A percentile compares a stretch with the other conserved stretches of the same genome.
These are phyloP conservation scores for Ptilodon capucinus DNA, from an alignment of 2,888 invertebrate genomes.

Conservation along the genomic window DNA sequence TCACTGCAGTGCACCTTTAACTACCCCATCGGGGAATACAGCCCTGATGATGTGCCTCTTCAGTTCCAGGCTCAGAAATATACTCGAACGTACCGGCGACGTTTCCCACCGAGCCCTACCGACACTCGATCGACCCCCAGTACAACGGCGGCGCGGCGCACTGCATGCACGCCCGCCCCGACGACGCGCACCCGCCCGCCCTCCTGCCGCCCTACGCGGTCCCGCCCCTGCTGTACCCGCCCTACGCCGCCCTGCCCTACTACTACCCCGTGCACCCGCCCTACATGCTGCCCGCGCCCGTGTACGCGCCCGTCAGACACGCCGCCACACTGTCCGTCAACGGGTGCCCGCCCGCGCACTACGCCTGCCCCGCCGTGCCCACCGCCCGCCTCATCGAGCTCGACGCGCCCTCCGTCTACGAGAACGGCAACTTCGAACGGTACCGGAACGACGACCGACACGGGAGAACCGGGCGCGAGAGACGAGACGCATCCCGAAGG, in stretches of 20 bases:
- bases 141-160: slow-evolving; percentile 35
- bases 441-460: slow-evolving; percentile 56
- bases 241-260: slow-evolving; percentile 65
- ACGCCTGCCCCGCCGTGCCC: slow-evolving; percentile 81
- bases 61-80: slow-evolving; percentile 61
- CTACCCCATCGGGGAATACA: no score
- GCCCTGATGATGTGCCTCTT: no score
- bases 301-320: slow-evolving; percentile 73
- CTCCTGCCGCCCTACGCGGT: slow-evolving; percentile 40
- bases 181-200: slow-evolving; percentile 42
- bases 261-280: slow-evolving; percentile 74
- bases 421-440: slow-evolving; percentile 64
- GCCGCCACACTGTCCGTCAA: slow-evolving; percentile 73
- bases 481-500: slow-evolving; percentile 58
- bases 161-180: slow-evolving; percentile 41
- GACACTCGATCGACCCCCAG: slow-evolving; percentile 41
- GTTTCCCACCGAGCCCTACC: slow-evolving; percentile 39
- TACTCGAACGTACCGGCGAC: slow-evolving; percentile 67
- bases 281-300: slow-evolving; percentile 73
- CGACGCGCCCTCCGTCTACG: slow-evolving; percentile 74
- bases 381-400: slow-evolving; percentile 87
- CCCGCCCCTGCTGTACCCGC: slow-evolving; percentile 58
- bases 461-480: slow-evolving; percentile 52
- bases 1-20: no score
- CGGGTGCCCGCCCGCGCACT: slow-evolving; percentile 68